A percentile compares a stretch with the other conserved stretches of the same genome.
Evolutionary conservation across 2,797 vertebrate genomes (phyloP).

Genomic region (Ciconia nigra): DNA sequence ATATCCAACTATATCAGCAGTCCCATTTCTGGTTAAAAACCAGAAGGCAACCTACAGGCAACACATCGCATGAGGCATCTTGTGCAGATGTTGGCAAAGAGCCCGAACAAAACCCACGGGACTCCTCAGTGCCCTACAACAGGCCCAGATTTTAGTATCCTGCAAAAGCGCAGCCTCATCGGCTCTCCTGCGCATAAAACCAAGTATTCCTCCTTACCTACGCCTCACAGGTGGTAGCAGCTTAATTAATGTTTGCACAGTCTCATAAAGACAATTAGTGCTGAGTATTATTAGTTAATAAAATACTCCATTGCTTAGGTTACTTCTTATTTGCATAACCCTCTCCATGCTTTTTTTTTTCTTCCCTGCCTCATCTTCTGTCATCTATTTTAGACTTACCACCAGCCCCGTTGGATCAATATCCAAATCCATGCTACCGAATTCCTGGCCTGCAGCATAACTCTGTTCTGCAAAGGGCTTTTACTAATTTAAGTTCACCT

Average conservation of each 20-base stretch:
- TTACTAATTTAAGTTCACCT: not conserved
- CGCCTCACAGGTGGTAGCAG: not conserved
- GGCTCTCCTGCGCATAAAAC: not conserved
- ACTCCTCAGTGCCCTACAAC: not conserved
- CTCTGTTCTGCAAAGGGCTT: not conserved
- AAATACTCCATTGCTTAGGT: not conserved
- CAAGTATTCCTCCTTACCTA: not conserved
- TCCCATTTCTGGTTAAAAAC: not conserved
- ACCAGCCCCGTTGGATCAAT: not conserved
- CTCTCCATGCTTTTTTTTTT: not conserved
- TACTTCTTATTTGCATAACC: not conserved
- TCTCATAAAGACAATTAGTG: not conserved
- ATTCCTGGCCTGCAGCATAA: not conserved
- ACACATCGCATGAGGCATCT: accelerated
- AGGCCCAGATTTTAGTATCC: not conserved
- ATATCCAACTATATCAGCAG: not conserved
- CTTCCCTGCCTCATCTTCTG: not conserved
- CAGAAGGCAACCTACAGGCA: not conserved
- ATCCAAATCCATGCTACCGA: not conserved
- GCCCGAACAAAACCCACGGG: not conserved
- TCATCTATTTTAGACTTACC: not conserved
- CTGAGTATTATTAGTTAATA: not conserved
- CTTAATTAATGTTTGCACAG: not conserved
- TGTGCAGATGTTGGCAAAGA: not conserved
- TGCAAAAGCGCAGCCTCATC: not conserved